Percentiles rank a stretch among this genome's conserved stretches.
phyloP scores from a whole-genome alignment of 2,888 invertebrate species.

The Phlogophora meticulosa region DNA sequence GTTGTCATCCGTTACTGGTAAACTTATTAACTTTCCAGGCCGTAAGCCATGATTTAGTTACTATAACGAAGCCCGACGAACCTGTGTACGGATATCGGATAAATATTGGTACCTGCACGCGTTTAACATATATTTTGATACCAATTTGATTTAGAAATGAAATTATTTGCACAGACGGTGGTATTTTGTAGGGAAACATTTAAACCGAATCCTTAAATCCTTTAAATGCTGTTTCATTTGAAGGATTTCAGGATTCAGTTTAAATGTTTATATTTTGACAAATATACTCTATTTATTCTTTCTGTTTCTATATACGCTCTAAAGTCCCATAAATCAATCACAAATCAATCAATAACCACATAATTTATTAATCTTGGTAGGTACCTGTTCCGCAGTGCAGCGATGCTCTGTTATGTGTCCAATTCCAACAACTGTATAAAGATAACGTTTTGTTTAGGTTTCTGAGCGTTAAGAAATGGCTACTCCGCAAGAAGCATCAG shows the following conservation, averaged over 20 bases:
- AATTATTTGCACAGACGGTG: background rate
- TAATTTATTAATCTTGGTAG: constrained; percentile 1
- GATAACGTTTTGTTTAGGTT: constrained; percentile 93
- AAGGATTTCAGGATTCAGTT: no score
- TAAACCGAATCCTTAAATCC: no score
- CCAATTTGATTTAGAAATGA: no score
- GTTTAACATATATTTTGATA: background rate
- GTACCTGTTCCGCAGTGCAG: background rate
- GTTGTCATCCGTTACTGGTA: constrained; percentile 82
- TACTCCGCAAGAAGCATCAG: constrained; percentile 98
- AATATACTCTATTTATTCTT: background rate
- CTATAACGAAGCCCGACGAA: constrained; percentile 18
- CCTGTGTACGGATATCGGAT: constrained; percentile 3
- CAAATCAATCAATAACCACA: background rate
- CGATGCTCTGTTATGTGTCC: background rate
- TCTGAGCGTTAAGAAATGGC: constrained; percentile 99
- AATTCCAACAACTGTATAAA: constrained; percentile 4
- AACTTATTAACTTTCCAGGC: constrained; percentile 36
- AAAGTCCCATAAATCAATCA: no score
- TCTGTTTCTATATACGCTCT: background rate
- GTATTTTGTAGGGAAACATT: background rate
- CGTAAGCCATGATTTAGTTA: constrained; percentile 23
- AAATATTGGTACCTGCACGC: background rate
- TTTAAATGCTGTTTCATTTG: no score
- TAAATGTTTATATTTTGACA: background rate